These are phyloP conservation scores for Zaprionus gabonicus DNA, from an alignment of 1,140 invertebrate genomes.

Conservation along the genomic window DNA sequence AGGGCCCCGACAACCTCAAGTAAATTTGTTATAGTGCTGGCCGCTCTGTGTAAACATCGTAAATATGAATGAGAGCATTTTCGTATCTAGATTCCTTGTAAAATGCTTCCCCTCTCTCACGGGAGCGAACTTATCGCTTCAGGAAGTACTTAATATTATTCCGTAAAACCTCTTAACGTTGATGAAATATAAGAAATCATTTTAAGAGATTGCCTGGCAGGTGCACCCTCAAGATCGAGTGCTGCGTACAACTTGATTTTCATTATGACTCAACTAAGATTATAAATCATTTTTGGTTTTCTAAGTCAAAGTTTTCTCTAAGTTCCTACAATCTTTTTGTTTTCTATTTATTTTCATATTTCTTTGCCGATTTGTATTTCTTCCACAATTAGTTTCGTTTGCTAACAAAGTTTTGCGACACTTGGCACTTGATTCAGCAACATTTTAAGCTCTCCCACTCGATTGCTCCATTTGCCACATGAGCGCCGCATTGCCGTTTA, in stretches of 20 bases:
- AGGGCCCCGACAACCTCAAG: constrained; percentile 12
- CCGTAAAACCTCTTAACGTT: background rate
- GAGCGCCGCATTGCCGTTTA: constrained; percentile 44
- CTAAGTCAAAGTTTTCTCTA: background rate
- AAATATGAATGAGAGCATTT: constrained; percentile 46
- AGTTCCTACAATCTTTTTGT: background rate
- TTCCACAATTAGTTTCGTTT: constrained; percentile 8
- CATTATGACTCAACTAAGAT: background rate
- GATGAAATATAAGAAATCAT: background rate
- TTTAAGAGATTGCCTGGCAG: background rate
- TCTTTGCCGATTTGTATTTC: background rate
- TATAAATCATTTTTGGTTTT: background rate
- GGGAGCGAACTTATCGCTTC: constrained; percentile 38
- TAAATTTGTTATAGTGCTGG: constrained; percentile 12
- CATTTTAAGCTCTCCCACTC: constrained; percentile 30
- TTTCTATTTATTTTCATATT: background rate
- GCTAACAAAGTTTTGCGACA: constrained; percentile 14
- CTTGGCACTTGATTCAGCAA: constrained; percentile 24
- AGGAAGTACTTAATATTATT: constrained; percentile 30
- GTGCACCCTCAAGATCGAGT: background rate
- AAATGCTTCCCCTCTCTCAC: constrained; percentile 8
- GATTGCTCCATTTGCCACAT: constrained; percentile 38
- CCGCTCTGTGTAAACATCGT: constrained; percentile 30
- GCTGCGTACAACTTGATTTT: background rate
- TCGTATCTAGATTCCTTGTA: constrained; percentile 37